phyloP scores from a whole-genome alignment of 2,797 vertebrate species.

The Scleropages formosus region DNA sequence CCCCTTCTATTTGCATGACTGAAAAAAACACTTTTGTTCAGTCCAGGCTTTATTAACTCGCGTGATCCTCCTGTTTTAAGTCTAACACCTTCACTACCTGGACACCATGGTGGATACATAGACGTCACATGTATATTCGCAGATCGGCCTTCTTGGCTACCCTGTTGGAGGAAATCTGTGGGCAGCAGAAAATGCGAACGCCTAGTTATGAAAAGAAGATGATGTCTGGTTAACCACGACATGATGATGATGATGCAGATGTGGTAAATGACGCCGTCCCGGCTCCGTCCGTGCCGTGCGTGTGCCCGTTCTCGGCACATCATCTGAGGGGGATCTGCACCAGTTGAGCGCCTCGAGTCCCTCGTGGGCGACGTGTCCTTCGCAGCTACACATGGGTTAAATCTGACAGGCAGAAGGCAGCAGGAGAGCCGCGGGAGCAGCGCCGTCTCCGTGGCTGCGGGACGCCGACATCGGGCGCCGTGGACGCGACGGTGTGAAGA shows the following conservation, averaged over 20 bases:
- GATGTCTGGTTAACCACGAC: neutral
- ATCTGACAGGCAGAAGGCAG: slow-evolving; percentile 30
- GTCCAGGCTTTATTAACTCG: too few relatives aligned
- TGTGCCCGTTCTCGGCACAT: neutral
- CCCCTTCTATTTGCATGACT: too few relatives aligned
- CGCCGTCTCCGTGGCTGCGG: neutral
- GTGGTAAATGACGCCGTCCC: neutral
- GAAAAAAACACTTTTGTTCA: too few relatives aligned
- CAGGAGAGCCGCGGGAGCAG: slow-evolving; percentile 24
- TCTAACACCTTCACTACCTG: too few relatives aligned
- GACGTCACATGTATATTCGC: too few relatives aligned
- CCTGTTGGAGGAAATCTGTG: neutral
- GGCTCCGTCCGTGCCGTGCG: neutral
- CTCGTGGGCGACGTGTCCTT: slow-evolving; percentile 27
- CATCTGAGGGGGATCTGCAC: slow-evolving; percentile 27
- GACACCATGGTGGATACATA: too few relatives aligned
- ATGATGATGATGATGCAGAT: neutral
- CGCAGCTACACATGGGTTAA: slow-evolving; percentile 44
- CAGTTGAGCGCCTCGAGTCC: slow-evolving; percentile 32
- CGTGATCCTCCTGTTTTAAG: too few relatives aligned
- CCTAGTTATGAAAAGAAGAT: too few relatives aligned
- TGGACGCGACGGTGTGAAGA: neutral
- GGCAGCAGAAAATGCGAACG: neutral
- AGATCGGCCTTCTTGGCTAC: neutral
- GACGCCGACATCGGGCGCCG: slow-evolving; percentile 5